Evolutionary conservation across 2,113 vertebrate species (phyloP), one percentile per base, ranked within the genome.

Genomic region (Gnathonemus echidnorhynchus): DNA sequence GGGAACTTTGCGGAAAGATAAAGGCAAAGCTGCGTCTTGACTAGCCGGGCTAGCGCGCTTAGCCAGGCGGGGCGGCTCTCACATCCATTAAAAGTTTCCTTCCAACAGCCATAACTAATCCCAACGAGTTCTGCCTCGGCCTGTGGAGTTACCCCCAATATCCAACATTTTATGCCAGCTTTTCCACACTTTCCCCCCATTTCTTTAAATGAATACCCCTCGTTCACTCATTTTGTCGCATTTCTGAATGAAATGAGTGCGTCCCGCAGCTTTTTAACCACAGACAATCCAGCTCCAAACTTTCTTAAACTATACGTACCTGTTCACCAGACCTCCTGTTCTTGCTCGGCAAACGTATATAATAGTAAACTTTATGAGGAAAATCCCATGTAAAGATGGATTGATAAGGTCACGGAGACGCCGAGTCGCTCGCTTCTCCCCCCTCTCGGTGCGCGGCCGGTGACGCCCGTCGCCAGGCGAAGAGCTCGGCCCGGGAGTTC

Each of bases 401-500:
- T 27, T 31, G 31, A 27, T 31, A 27, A 31, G 62, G 62, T 27
- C 9, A 42, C 31, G 4, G 74, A 42, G 35, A 6, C 15, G 74
- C 15, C 4, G 17, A 80, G 74, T 27, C 10, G n/a, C 62, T 27
- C n/a, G 10, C 62, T 31, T 27, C 53, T 31, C 62, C n/a, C 62
- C 27, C n/a, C 1, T 70, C 3, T 66, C 24, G 62, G 8, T 48
- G 84, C 42, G 17, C 10, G 42, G 4, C 86, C 46, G 86, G 90
- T 86, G 88, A 92, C 92, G 89, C 92, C 89, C 92, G 93, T 92
- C 88, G 88, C 84, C 89, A 89, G 90, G 88, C 91, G 70, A 90
- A 89, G 91, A 91, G 91, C 92, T 46, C 24, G 42, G 91, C 91
- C 90, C 91, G 93, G 95, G 94, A 95, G 95, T 96, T 96, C 95